phyloP scores from a whole-genome alignment of 2,888 invertebrate genomes.

The Myopa testacea region DNA sequence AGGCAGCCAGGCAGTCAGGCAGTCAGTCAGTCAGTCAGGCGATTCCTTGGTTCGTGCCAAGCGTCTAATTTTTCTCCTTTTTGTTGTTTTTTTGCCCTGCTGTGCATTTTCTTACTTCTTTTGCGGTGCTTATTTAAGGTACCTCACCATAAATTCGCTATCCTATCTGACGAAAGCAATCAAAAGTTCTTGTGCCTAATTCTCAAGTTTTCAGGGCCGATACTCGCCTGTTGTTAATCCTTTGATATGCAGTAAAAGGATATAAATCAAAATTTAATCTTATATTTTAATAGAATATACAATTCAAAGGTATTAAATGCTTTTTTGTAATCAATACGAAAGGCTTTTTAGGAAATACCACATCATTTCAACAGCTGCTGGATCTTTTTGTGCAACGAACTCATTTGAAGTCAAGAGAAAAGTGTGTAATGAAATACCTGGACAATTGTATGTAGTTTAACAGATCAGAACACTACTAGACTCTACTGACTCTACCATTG shows the following conservation, averaged over 20 bases:
- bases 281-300: neutral
- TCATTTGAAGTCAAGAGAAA: too few species aligned
- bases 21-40: neutral
- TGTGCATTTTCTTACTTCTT: neutral
- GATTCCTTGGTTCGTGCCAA: neutral
- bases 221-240: neutral
- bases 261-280: conserved; percentile 14
- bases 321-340: neutral
- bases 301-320: neutral
- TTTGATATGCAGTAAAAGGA: conserved; percentile 1
- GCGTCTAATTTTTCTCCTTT: neutral
- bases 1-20: neutral
- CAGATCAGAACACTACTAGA: too few species aligned
- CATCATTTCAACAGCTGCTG: too few species aligned
- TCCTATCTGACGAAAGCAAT: conserved; percentile 15
- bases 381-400: too few species aligned
- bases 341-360: too few species aligned
- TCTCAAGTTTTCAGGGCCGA: neutral
- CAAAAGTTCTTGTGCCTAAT: neutral
- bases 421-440: too few species aligned
- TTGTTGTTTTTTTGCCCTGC: neutral
- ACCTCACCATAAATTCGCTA: neutral
- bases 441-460: too few species aligned
- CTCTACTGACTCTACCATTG: too few species aligned
- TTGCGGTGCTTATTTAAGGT: neutral